A percentile compares a stretch with the other conserved stretches of the same genome.
These are phyloP conservation scores for Pristionchus arcanus DNA, from an alignment of 2,888 invertebrate species.

Conservation along the genomic window DNA sequence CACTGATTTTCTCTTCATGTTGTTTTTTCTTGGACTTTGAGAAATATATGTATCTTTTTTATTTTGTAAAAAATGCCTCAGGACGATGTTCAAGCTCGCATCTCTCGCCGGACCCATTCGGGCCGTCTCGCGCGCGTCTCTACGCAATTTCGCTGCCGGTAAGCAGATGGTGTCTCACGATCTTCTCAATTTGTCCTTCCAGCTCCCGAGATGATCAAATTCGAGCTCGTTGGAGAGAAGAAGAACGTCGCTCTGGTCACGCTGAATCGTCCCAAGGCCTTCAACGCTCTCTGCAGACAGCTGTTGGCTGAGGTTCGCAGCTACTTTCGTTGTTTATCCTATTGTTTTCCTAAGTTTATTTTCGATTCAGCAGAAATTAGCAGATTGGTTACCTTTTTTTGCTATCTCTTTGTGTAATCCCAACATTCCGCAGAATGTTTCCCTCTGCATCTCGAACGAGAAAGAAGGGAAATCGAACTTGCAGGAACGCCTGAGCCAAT, in stretches of 20 bases:
- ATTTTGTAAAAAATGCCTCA: background rate
- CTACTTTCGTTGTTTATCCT: background rate
- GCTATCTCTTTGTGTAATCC: background rate
- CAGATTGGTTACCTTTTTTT: background rate
- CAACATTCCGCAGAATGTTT: background rate
- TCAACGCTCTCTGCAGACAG: conserved; percentile 94
- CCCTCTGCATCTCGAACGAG: too few species aligned
- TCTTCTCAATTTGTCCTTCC: background rate
- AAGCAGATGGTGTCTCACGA: background rate
- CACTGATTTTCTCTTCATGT: background rate
- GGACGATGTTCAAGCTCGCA: conserved; percentile 38
- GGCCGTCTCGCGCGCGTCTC: conserved; percentile 13
- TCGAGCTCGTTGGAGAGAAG: conserved; percentile 80
- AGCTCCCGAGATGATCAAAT: conserved; percentile 76
- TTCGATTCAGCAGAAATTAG: background rate
- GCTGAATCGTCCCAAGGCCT: conserved; percentile 93
- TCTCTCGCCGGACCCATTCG: conserved; percentile 36
- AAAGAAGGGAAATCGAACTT: too few species aligned
- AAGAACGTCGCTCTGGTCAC: conserved; percentile 94
- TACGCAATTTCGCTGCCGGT: conserved; percentile 51
- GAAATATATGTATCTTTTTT: background rate
- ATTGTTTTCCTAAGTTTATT: background rate
- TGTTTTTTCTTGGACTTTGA: background rate
- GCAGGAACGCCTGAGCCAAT: too few species aligned
- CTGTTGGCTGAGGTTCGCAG: conserved; percentile 88